These are phyloP conservation scores for Callipepla californica DNA, from an alignment of 2,113 vertebrate species.

Conservation along the genomic window DNA sequence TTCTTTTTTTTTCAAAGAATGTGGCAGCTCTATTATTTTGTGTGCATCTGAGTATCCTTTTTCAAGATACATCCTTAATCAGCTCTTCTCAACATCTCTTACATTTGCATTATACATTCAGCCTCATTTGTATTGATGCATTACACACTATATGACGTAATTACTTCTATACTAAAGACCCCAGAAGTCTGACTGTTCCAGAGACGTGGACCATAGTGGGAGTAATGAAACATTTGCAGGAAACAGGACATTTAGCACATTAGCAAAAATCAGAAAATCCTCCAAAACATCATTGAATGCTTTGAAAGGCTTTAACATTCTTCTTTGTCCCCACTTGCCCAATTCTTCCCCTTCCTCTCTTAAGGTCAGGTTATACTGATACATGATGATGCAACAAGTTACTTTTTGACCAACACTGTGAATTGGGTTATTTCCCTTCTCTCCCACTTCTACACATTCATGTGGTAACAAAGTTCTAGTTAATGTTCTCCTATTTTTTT, in stretches of 20 bases:
- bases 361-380: not conserved
- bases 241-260: not conserved
- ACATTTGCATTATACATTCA: not conserved
- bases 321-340: not conserved
- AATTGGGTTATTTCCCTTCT: not conserved
- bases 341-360: not conserved
- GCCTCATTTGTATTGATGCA: not conserved
- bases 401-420: not conserved
- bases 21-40: not conserved
- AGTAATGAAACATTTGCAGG: not conserved
- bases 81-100: not conserved
- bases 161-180: not conserved
- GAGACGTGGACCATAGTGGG: not conserved
- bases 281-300: not conserved
- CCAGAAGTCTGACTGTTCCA: not conserved
- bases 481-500: not conserved
- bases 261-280: not conserved
- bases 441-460: not conserved
- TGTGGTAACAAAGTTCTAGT: not conserved
- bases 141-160: not conserved
- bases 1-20: not conserved
- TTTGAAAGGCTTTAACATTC: not conserved
- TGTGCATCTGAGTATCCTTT: not conserved
- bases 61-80: not conserved
- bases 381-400: not conserved